Percentiles rank a stretch among this genome's conserved stretches.
Evolutionary conservation across 35 echinoderm and acorn worm species (phyloP).

Genomic region (Apostichopus parvimensis): DNA sequence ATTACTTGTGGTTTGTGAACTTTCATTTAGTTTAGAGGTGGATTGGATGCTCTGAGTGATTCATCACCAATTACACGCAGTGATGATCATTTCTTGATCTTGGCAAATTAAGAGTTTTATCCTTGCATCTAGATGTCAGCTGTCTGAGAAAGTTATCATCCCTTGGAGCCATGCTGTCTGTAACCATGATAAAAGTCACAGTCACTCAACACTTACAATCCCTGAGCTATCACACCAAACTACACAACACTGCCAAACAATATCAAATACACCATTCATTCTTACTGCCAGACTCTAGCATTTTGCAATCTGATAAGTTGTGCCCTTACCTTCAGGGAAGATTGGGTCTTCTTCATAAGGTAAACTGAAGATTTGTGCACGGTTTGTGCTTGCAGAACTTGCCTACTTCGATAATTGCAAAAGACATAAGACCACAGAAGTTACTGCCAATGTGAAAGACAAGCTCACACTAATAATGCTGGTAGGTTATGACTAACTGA

Average conservation of each 20-base stretch:
- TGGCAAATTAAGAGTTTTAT: not conserved
- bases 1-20: constrained; percentile 11
- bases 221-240: no score
- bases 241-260: not conserved
- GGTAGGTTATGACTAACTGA: not conserved
- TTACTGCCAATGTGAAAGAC: not conserved
- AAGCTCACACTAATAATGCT: not conserved
- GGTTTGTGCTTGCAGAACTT: not conserved
- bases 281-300: not conserved
- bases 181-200: constrained; percentile 26
- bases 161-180: constrained; percentile 37
- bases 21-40: not conserved
- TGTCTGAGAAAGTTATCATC: not conserved
- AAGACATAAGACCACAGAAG: not conserved
- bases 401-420: constrained; percentile 10
- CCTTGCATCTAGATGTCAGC: not conserved
- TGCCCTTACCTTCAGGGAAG: not conserved
- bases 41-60: constrained; percentile 25
- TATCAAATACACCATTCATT: not conserved
- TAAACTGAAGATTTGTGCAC: not conserved
- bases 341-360: not conserved
- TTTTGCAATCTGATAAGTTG: not conserved
- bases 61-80: constrained; percentile 36
- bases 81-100: not conserved
- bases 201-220: constrained; percentile 15